These are phyloP conservation scores for Pharmacophagus antenor DNA, from an alignment of 2,888 invertebrate species.

Conservation along the genomic window DNA sequence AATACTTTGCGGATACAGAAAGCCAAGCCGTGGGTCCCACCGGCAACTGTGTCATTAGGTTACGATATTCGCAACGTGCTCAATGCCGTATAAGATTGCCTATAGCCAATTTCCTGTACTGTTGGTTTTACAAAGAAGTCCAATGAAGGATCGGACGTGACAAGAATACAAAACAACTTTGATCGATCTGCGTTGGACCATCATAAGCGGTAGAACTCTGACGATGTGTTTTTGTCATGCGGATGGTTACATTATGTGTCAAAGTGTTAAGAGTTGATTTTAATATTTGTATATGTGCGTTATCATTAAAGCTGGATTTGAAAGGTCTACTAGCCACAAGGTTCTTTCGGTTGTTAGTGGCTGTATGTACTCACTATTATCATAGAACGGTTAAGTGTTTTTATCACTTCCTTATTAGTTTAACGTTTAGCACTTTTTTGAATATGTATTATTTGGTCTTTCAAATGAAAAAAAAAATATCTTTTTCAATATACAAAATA, in stretches of 20 bases:
- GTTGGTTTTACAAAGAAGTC: constrained; percentile 61
- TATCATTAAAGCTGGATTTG: constrained; percentile 58
- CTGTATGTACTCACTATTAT: constrained; percentile 41
- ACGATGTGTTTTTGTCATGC: constrained; percentile 35
- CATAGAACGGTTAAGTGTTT: constrained; percentile 36
- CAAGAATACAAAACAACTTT: constrained; percentile 41
- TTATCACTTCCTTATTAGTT: constrained; percentile 1
- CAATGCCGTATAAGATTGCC: constrained; percentile 56
- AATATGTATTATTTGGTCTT: neutral
- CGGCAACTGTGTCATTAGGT: constrained; percentile 57
- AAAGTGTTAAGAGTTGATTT: constrained; percentile 31
- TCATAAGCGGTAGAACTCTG: constrained; percentile 32
- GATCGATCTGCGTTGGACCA: constrained; percentile 38
- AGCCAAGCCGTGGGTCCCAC: constrained; percentile 26
- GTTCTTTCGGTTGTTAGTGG: constrained; percentile 40
- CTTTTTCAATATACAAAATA: neutral
- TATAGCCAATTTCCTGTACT: constrained; percentile 62
- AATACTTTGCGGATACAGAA: constrained; percentile 21
- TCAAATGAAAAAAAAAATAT: too few species aligned
- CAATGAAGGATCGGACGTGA: constrained; percentile 56
- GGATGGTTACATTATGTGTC: constrained; percentile 40
- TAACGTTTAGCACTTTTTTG: neutral
- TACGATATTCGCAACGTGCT: constrained; percentile 46
- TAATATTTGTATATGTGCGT: constrained; percentile 44
- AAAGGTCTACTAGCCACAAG: constrained; percentile 47